phyloP scores from a whole-genome alignment of 1,140 invertebrate species.

The Heliconius congener region DNA sequence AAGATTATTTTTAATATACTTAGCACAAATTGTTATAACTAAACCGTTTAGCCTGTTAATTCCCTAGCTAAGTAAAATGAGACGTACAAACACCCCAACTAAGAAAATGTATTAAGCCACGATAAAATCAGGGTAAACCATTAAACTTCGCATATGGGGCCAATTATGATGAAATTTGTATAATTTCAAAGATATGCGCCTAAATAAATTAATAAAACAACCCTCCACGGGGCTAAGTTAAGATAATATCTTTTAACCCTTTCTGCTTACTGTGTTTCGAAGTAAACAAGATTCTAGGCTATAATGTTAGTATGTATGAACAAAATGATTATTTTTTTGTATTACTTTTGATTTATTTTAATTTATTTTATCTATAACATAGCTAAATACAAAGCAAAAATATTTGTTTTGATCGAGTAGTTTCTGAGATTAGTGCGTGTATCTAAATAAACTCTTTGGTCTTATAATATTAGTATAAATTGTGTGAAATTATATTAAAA shows the following conservation, averaged over 20 bases:
- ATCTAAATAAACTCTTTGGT: too few relatives aligned
- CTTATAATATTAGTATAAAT: too few relatives aligned
- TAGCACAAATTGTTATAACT: background rate
- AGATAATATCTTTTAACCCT: slow-evolving; percentile 66
- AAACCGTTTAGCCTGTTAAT: background rate
- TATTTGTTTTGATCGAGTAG: too few relatives aligned
- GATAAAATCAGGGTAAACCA: slow-evolving; percentile 62
- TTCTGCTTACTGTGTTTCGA: slow-evolving; percentile 38
- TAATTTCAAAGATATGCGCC: slow-evolving; percentile 62
- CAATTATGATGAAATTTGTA: slow-evolving; percentile 67
- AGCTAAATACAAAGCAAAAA: too few relatives aligned
- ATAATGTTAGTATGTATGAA: background rate
- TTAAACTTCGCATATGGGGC: slow-evolving; percentile 73
- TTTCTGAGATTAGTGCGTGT: too few relatives aligned
- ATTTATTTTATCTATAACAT: too few relatives aligned
- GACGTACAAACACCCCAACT: slow-evolving; percentile 15
- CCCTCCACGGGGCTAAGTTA: slow-evolving; percentile 66
- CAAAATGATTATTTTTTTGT: background rate
- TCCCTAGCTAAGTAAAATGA: slow-evolving; percentile 16
- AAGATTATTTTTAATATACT: background rate
- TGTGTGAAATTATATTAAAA: too few relatives aligned
- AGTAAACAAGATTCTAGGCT: background rate
- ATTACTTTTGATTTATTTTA: too few relatives aligned
- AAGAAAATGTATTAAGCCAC: slow-evolving; percentile 62
- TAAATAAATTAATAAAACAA: slow-evolving; percentile 78